phyloP scores from a whole-genome alignment of 92 coral and sea anemone genomes.

The Parazoanthus atlanticus region DNA sequence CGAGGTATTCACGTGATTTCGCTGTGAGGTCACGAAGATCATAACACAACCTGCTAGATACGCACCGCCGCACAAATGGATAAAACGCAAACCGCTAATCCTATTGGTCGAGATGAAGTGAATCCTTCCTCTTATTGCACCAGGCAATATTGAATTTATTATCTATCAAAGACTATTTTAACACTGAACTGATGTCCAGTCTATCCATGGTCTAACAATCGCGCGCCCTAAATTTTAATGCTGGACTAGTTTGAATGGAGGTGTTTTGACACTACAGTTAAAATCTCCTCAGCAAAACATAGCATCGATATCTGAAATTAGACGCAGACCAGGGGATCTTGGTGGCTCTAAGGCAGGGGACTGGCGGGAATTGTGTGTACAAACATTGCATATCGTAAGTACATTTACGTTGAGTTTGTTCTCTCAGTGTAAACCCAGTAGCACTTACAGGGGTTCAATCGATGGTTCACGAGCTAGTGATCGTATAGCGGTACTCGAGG shows the following conservation, averaged over 20 bases:
- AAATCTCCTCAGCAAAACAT: not conserved
- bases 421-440: not conserved
- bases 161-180: constrained; percentile 31
- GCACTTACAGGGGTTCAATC: constrained; percentile 37
- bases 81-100: not conserved
- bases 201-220: constrained; percentile 23
- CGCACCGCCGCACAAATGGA: constrained; percentile 16
- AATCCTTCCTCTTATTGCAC: constrained; percentile 41
- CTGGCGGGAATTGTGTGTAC: not conserved
- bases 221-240: constrained; percentile 40
- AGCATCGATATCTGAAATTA: not conserved
- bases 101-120: constrained; percentile 24
- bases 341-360: not conserved
- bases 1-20: not conserved
- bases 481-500: not conserved
- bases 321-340: constrained; percentile 23
- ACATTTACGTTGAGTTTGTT: not conserved
- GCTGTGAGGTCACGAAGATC: constrained; percentile 16
- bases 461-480: not conserved
- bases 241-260: constrained; percentile 14
- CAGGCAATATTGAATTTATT: constrained; percentile 48
- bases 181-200: constrained; percentile 32
- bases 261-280: constrained; percentile 3
- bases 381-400: constrained; percentile 28
- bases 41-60: constrained; percentile 20